Base-by-base conservation (phyloP, 2,113 vertebrate genomes). In the Acinonyx jubatus region DNA sequence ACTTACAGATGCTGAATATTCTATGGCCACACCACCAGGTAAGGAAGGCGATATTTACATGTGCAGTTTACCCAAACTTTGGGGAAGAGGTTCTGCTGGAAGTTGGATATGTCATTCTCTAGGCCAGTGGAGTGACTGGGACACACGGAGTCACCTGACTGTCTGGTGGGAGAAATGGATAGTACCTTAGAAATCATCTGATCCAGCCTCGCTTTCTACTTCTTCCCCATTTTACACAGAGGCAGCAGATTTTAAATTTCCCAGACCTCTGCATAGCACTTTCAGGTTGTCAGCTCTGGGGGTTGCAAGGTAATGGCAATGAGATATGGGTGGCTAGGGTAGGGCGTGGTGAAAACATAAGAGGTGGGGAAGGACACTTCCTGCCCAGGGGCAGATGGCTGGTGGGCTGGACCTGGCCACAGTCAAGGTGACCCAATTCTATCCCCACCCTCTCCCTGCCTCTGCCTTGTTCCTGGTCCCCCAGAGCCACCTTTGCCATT, bases 1-100 rank as follows among this genome's bases (percentile, higher is more conserved):
- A 25, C 45, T 65, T 94, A 19, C 29, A 97, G 96, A 45, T 96
- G 82, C 96, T n/a, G 93, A 87, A 38, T 16, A 63, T 19, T 3
- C 68, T 7, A 0, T 1, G 0, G 11, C 1, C n/a, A 1, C 11
- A 0, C 41, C 7, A n/a, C 29, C 68, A 95, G 97, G 96, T 97
- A 90, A 48, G 94, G 36, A 33, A 82, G 41, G 65, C 0, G 0
- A 10, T 16, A 8, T 19, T 66, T 12, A 16, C 16, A 1, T 4
- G 16, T 48, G 76, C 0, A 0, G 19, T n/a, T 61, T 74, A 14
- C 57, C 38, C 36, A 45, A 50, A 19, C 25, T 38, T 66, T 9
- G 12, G 57, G 31, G 66, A 50, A 71, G 16, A 10, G 8, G 21
- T 61, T 57, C 50, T 36, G 16, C 36, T 79, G 27, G 45, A 48